Evolutionary conservation across 2,113 vertebrate species (phyloP).

Genomic region (Phalacrocorax pelagicus): DNA sequence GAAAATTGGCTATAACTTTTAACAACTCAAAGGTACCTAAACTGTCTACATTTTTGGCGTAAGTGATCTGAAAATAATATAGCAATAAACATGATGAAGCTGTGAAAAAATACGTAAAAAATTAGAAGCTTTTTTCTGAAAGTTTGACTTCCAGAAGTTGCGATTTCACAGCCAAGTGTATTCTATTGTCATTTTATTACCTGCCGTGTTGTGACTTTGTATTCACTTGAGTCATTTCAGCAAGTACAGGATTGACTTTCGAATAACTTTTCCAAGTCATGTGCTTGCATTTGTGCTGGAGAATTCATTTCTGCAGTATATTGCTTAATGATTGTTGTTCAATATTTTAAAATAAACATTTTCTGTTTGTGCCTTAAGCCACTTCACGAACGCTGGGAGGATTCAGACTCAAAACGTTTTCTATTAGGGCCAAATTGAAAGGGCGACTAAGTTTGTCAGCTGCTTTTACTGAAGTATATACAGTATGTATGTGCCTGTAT

Average conservation of each 20-base stretch:
- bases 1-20: conserved; percentile 86
- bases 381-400: background rate
- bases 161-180: background rate
- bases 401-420: conserved; percentile 6
- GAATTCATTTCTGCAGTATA: background rate
- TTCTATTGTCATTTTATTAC: conserved; percentile 37
- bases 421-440: conserved; percentile 35
- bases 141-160: conserved; percentile 68
- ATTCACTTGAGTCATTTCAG: conserved; percentile 27
- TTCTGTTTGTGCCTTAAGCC: conserved; percentile 37
- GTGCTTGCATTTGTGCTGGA: conserved; percentile 1
- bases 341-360: conserved; percentile 52
- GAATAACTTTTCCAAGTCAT: conserved; percentile 57
- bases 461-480: conserved; percentile 8
- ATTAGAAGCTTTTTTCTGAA: conserved; percentile 70
- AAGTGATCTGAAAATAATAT: conserved; percentile 80
- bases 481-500: background rate
- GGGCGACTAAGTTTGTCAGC: conserved; percentile 32
- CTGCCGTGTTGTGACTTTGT: background rate
- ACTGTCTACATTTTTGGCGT: conserved; percentile 80
- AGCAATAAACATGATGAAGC: conserved; percentile 79
- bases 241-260: conserved; percentile 8
- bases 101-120: conserved; percentile 70
- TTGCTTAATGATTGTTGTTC: conserved; percentile 24
- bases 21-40: conserved; percentile 85